Conservation (phyloP, 2,888 invertebrate genomes). For the Acleris laterana region DNA sequence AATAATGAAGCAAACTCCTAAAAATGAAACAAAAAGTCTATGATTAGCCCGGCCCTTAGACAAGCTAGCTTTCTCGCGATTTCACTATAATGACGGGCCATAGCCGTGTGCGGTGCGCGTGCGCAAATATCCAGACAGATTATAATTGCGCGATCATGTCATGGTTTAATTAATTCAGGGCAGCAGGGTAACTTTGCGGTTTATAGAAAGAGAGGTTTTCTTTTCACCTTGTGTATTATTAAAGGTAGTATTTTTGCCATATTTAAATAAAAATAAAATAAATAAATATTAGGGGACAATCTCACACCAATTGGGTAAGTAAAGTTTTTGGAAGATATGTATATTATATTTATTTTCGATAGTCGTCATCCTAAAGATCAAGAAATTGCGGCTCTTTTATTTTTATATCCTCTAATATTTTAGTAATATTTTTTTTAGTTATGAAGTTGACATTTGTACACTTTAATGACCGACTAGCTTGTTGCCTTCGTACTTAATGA, state of each 20-base stretch:
- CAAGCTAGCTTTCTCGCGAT: constrained; percentile 48
- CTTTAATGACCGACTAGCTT: too few species aligned
- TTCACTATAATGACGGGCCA: constrained; percentile 42
- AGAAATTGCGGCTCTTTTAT: too few species aligned
- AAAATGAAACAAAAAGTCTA: constrained; percentile 16
- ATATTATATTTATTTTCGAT: too few species aligned
- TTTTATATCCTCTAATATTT: too few species aligned
- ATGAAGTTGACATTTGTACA: too few species aligned
- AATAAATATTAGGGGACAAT: too few species aligned
- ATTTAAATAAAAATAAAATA: too few species aligned
- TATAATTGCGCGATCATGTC: constrained; percentile 19
- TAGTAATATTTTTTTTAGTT: too few species aligned
- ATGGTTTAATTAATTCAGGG: constrained; percentile 18
- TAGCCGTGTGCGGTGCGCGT: constrained; percentile 30
- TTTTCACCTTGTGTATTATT: background rate
- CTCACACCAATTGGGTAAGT: too few species aligned
- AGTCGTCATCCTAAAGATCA: too few species aligned
- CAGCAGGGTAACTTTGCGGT: background rate
- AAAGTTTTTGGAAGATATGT: too few species aligned
- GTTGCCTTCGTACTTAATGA: too few species aligned
- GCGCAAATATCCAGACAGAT: constrained; percentile 32
- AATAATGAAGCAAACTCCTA: background rate
- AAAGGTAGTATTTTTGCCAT: background rate
- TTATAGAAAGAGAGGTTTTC: background rate
- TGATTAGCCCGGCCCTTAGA: constrained; percentile 44